Base-by-base conservation (phyloP, 2,888 invertebrate species). In the Thera obeliscata region DNA sequence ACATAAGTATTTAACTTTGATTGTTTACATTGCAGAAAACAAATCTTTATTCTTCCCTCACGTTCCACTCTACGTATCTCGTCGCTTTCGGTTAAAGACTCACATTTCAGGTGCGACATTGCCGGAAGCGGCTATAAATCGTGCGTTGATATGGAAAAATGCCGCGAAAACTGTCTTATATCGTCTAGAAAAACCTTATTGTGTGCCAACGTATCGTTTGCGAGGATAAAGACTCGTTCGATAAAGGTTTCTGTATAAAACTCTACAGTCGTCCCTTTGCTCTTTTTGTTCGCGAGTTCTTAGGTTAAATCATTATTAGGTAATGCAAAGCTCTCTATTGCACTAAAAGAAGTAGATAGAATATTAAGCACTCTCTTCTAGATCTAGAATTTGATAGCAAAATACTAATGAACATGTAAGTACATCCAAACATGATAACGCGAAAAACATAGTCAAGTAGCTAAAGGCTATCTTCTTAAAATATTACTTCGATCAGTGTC, bases 101-200 rank as follows among this genome's bases (percentile, higher is more conserved):
- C 82, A 87, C 83, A 85, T 85, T 85, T 87, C 82, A 86, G 80
- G 77, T 84, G 82, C 85, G 86, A 87, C 86, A 83, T 74, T 76
- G 86, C 86, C 80, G 80, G 79, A 79, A 82, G 82, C 78, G 78
- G 77, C 83, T 78, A 88, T 89, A 88, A 87, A 88, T 88, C 87
- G 81, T 84, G 81, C 76, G 80, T 81, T 85, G 84, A 85, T 87
- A 88, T 82, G 84, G 81, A 86, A 87, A 87, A 86, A 87, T 84
- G 78, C 82, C 82, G 81, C 76, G 77, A 74, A 86, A 87, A 85
- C 81, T 84, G 81, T 82, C 81, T 82, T 85, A 86, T 86, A 85
- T 83, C 85, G 80, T 81, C 81, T 82, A 77, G 78, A 73, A 79
- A 80, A 80, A 79, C 78, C 72, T 74, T 78, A 74, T 76, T 71